These are phyloP conservation scores for Himalopsyche tibetana DNA, from an alignment of 2,888 invertebrate species.

Conservation along the genomic window DNA sequence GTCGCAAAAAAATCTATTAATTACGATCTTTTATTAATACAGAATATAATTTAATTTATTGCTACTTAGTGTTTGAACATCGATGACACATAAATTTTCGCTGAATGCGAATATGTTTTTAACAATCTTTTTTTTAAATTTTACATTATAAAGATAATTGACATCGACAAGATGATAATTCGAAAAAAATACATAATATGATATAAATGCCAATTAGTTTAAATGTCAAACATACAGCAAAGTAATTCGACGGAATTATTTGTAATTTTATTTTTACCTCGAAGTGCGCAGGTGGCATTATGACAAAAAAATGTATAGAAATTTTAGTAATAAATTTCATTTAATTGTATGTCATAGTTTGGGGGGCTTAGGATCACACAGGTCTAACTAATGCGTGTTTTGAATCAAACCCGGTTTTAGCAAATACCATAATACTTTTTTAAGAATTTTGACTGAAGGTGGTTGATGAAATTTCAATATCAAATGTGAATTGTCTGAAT, in stretches of 20 bases:
- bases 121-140: background rate
- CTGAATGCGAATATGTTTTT: background rate
- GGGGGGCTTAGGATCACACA: too few species aligned
- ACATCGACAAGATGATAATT: background rate
- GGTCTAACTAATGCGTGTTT: too few species aligned
- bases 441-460: too few species aligned
- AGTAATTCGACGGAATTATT: background rate
- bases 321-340: background rate
- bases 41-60: background rate
- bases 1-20: too few species aligned
- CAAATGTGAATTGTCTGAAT: too few species aligned
- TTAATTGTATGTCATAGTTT: too few species aligned
- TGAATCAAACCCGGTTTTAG: too few species aligned
- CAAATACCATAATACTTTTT: too few species aligned
- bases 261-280: conserved; percentile 15
- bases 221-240: background rate
- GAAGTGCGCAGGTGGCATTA: background rate
- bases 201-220: conserved; percentile 23
- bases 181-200: background rate
- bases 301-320: background rate
- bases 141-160: conserved; percentile 9
- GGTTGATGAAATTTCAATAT: too few species aligned
- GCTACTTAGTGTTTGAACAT: background rate
- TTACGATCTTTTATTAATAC: too few species aligned
- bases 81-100: background rate